Conservation (phyloP, 2,888 invertebrate species). For the Plebejus argus region DNA sequence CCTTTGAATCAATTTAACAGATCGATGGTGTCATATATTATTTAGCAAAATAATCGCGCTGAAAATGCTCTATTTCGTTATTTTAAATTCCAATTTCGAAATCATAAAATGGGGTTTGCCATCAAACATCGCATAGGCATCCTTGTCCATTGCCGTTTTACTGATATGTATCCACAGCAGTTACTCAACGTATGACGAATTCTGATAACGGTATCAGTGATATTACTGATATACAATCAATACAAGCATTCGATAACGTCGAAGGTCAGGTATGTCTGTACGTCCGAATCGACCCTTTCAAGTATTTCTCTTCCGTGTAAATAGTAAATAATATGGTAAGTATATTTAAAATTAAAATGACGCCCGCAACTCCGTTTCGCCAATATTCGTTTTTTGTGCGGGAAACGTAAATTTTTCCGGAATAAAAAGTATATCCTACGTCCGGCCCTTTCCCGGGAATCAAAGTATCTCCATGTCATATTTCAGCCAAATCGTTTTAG, state of each 20-base stretch:
- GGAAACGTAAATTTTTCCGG: too few relatives aligned
- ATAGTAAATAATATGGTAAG: too few relatives aligned
- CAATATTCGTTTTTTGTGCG: too few relatives aligned
- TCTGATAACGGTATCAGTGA: conserved; percentile 17
- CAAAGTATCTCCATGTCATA: too few relatives aligned
- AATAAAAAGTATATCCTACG: too few relatives aligned
- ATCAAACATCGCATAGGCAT: background rate
- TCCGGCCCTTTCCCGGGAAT: too few relatives aligned
- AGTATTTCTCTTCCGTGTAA: background rate
- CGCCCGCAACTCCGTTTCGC: too few relatives aligned
- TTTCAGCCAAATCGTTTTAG: too few relatives aligned
- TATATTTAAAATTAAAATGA: too few relatives aligned
- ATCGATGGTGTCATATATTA: too few relatives aligned
- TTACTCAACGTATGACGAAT: conserved; percentile 8
- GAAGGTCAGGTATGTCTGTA: background rate
- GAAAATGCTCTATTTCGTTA: background rate
- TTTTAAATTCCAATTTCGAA: background rate
- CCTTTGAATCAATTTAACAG: too few relatives aligned
- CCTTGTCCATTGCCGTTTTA: background rate
- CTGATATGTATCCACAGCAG: background rate
- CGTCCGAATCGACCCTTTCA: background rate
- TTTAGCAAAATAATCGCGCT: too few relatives aligned
- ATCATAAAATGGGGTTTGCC: background rate
- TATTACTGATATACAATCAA: conserved; percentile 11
- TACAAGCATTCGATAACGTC: background rate